Base-by-base conservation (phyloP, 2,888 invertebrate species). In the Ctenicera cuprea region DNA sequence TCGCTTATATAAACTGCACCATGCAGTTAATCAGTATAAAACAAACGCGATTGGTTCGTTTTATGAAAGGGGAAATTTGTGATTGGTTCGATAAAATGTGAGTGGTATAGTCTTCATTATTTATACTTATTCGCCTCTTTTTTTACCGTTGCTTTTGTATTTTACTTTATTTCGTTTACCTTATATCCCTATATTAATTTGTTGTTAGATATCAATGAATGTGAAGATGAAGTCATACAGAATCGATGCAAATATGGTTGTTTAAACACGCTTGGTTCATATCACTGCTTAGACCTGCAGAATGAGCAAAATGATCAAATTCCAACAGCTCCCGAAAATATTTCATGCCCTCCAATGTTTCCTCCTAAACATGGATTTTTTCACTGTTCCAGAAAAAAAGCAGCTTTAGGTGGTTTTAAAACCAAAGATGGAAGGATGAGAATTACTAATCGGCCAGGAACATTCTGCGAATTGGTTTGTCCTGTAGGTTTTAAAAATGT, bases 251-350 rank as follows among this genome's bases (percentile, higher is more conserved):
- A 84, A 3, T 83, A 85, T 77, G 89, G 88, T 33, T 94, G 93
- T 84, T 87, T 90, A 76, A 94, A 94, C 83, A 90, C 89, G 0
- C 87, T 88, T 2, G 93, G 93, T n/a, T 90, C 91, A 0, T 93
- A 90, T 84, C 83, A 18, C 3, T 59, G 59, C 20, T 83, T 18
- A 90, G 91, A 77, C 82, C 9, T 38, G 12, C 78, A 12, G 76
- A 80, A 78, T n/a, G 64, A 77, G 48, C 80, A 82, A 73, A 80
- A 73, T 63, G 82, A 81, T 38, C 78, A 80, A 43, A 79, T 80
- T 62, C 78, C 37, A 5, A 5, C 18, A 18, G 59, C 20, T 0
- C 59, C 59, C 38, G 59, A 59, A n/a, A 12, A 41, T 12, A 38
- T 59, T 38, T 30, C 80, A 5, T 88, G 89, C 78, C 86, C 88